Evolutionary conservation across 2,888 invertebrate genomes (phyloP), one percentile per base, ranked within the genome.

Genomic region (Plebejus anna): DNA sequence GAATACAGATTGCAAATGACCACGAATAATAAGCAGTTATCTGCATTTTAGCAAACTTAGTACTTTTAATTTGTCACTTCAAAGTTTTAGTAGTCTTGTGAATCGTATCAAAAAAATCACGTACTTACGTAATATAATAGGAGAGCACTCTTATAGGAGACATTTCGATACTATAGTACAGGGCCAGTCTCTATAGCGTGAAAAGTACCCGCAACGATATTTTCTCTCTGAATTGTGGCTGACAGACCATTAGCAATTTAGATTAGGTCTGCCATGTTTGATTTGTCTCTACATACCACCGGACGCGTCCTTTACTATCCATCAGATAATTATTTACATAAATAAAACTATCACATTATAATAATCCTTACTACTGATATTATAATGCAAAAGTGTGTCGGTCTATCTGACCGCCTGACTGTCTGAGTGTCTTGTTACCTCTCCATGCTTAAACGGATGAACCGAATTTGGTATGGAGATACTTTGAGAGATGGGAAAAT

Each of bases 151-250:
- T 9, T 2, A 28, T 61, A 1, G 28, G 61, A 66, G 61, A 66
- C 11, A 61, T 28, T 28, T 61, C 4, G 22, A 28, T 2, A 22
- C n/a, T 59, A 6, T 42, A 42, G 7, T 2, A 4, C 61, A 28
- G 9, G 28, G 61, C 61, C 13, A 0, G 11, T 66, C 61, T 28
- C 1, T 66, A 61, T 11, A 61, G 28, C 11, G 28, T 4, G 9
- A 66, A 11, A 66, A 66, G 61, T 66, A 4, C 11, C 4, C 5
- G 66, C 61, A 5, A 32, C 66, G 36, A 66, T 66, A 36, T 66
- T 66, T 66, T 66, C 66, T 32, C 32, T 13, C 13, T 36, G 66
- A 66, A 66, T 66, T 66, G 66, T 66, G 66, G 32, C 66, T 66
- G 66, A 66, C 66, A 36, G 13, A 4, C 32, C 36, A 66, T 66